Evolutionary conservation across 2,113 vertebrate genomes (phyloP).

Genomic region (Stomatorhinus ivindoensis): DNA sequence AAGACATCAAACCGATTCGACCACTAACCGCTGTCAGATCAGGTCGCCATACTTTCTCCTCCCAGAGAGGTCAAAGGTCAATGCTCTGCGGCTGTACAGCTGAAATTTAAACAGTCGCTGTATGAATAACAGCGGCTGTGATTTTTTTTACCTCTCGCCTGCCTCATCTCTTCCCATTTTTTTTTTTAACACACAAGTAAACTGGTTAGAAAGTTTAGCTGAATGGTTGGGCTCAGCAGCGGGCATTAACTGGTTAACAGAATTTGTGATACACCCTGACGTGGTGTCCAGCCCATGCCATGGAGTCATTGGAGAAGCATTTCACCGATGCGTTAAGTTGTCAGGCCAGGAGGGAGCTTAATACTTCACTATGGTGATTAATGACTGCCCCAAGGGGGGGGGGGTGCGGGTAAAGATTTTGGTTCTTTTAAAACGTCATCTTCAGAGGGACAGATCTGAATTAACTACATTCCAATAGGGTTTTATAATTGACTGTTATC

Average conservation of each 20-base stretch:
- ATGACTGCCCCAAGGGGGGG: slow-evolving; percentile 1
- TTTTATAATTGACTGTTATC: slow-evolving; percentile 54
- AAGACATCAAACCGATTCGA: neutral
- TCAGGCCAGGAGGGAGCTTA: slow-evolving; percentile 19
- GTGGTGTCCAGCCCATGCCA: slow-evolving; percentile 20
- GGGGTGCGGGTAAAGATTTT: slow-evolving; percentile 37
- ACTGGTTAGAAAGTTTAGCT: neutral
- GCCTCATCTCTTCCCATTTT: neutral
- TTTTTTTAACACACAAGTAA: neutral
- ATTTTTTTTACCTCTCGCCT: neutral
- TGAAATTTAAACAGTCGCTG: neutral
- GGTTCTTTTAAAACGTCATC: slow-evolving; percentile 43
- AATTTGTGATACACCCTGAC: neutral
- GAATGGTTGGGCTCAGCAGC: neutral
- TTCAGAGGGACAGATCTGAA: slow-evolving; percentile 36
- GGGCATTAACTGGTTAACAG: neutral
- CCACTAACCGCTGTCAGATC: neutral
- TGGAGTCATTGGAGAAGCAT: slow-evolving; percentile 11
- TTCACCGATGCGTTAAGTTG: slow-evolving; percentile 11
- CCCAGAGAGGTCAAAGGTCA: neutral
- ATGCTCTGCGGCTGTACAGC: neutral
- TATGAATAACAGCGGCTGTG: neutral
- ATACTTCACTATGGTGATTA: slow-evolving; percentile 16
- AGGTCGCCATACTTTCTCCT: neutral
- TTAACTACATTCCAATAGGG: slow-evolving; percentile 63